phyloP scores from a whole-genome alignment of 2,113 vertebrate species.

The Osmerus mordax region DNA sequence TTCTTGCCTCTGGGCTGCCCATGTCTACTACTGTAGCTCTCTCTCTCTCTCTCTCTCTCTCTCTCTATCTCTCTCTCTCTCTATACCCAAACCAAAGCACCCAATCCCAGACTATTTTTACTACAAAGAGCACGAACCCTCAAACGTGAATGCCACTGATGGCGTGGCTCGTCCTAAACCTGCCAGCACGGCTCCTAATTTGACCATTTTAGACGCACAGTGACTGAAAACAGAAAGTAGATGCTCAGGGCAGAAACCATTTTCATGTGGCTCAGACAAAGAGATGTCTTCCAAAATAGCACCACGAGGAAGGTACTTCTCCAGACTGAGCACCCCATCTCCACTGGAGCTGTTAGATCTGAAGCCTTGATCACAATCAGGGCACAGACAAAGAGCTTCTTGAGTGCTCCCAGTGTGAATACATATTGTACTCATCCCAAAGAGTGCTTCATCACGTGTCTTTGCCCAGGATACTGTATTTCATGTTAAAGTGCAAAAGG shows the following conservation, averaged over 20 bases:
- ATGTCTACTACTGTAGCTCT: conserved; percentile 9
- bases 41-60: conserved; percentile 4
- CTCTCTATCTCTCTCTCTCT: conserved; percentile 7
- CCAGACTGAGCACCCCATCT: conserved; percentile 8
- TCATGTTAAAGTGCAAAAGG: neutral
- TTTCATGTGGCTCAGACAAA: conserved; percentile 18
- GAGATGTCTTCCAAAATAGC: conserved; percentile 18
- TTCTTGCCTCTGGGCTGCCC: conserved; percentile 11
- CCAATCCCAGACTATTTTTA: conserved; percentile 37
- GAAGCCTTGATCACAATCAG: conserved; percentile 15
- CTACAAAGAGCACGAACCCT: conserved; percentile 4
- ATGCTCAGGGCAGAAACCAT: conserved; percentile 20
- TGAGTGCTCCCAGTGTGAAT: conserved; percentile 10
- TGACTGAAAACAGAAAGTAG: conserved; percentile 21
- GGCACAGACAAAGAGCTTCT: conserved; percentile 14
- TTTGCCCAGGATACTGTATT: too few species aligned
- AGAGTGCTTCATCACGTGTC: too few species aligned
- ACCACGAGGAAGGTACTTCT: conserved; percentile 5
- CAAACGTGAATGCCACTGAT: conserved; percentile 8
- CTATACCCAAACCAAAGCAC: neutral
- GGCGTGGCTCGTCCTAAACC: conserved; percentile 11
- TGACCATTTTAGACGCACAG: conserved; percentile 21
- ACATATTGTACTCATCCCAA: conserved; percentile 5
- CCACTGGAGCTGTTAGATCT: conserved; percentile 8
- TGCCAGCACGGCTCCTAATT: conserved; percentile 14